Evolutionary conservation across 2,888 invertebrate genomes (phyloP), one percentile per base, ranked within the genome.

Genomic region (Rhabditoides inermis): DNA sequence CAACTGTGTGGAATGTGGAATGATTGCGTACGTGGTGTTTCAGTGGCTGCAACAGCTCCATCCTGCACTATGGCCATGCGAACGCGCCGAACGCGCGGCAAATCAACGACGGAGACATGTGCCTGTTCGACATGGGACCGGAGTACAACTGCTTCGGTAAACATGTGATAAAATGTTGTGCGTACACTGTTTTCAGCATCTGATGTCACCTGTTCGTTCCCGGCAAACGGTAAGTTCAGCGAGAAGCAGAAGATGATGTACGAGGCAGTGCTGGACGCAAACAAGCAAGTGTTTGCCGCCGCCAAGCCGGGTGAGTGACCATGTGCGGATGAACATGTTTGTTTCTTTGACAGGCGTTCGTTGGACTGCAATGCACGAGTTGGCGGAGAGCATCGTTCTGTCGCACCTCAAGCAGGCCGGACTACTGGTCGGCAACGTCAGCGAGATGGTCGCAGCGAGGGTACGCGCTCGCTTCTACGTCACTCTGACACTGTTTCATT

Each of bases 91-190:
- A 98, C 77, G 83, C 84, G 72, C 84, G 85, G 72, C 78, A 83
- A 5, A 83, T 98, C 15, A 77, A 82, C 32, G 83, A 87, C 70
- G 89, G 88, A 0, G 92, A 91, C 67, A 86, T 94, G 83, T 90
- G 90, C 72, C 80, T 94, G 7, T 91, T 92, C 78, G 95, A 98
- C 79, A 94, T 98, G 92, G 98, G 98, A 2, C 91, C 87, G 26
- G 91, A 92, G 78, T 95, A 95, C 78, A 89, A 86, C 69, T 82
- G 83, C 66, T 98, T 94, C 77, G 85, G 68, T 66, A 48, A 12
- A n/a, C n/a, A n/a, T n/a, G n/a, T n/a, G n/a, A n/a, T n/a, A n/a
- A n/a, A n/a, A n/a, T n/a, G n/a, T n/a, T n/a, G n/a, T n/a, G n/a
- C n/a, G 39, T 18, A 10, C 30, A 26, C 25, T 25, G 22, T 10